A percentile compares a stretch with the other conserved stretches of the same genome.
Conservation (phyloP, 1,140 invertebrate genomes). For the Diachasmimorpha longicaudata region DNA sequence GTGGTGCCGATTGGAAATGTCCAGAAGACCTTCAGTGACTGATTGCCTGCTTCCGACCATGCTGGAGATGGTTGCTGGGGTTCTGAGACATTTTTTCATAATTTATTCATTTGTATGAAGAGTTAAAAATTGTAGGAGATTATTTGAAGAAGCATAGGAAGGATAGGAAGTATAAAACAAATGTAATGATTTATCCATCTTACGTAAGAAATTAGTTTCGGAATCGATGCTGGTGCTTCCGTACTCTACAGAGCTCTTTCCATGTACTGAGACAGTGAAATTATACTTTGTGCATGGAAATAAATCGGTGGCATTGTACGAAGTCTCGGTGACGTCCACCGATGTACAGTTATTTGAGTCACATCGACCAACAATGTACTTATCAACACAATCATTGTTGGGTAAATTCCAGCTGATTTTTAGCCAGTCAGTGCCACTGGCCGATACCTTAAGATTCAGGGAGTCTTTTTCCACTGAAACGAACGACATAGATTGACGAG, state of each 20-base stretch:
- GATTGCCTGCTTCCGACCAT: conserved; percentile 13
- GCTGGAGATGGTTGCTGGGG: conserved; percentile 27
- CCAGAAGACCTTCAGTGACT: conserved; percentile 40
- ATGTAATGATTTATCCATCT: background rate
- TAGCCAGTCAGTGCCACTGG: conserved; percentile 16
- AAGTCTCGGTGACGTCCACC: background rate
- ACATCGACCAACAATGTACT: conserved; percentile 26
- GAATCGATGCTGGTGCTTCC: conserved; percentile 21
- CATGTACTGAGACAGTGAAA: conserved; percentile 24
- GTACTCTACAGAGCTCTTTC: conserved; percentile 22
- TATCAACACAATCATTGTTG: conserved; percentile 19
- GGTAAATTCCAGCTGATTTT: conserved; percentile 26
- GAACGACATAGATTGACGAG: background rate
- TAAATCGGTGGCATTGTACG: conserved; percentile 27
- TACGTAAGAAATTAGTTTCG: conserved; percentile 39
- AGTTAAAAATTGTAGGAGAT: too few species aligned
- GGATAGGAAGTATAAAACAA: background rate
- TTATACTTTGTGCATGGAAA: conserved; percentile 29
- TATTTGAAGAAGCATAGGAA: too few species aligned
- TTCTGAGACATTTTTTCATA: conserved; percentile 30
- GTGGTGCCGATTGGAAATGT: conserved; percentile 31
- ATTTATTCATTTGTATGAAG: too few species aligned
- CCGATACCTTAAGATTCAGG: conserved; percentile 19
- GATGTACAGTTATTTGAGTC: background rate
- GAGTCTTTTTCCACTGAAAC: conserved; percentile 19